phyloP scores from a whole-genome alignment of 1,140 invertebrate species.

The Rhopalosiphum padi region DNA sequence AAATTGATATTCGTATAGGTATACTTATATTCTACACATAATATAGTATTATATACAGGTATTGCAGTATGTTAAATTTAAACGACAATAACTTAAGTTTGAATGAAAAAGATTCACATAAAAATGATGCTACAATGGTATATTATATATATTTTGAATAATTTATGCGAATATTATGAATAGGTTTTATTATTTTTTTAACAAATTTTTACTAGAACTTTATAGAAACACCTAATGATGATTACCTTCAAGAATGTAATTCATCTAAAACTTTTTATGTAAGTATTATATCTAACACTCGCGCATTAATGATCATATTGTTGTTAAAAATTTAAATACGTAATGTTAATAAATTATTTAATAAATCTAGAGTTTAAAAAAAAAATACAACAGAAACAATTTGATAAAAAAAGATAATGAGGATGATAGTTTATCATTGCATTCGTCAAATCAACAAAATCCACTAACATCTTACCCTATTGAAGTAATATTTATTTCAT shows the following conservation, averaged over 20 bases:
- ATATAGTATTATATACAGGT: background rate
- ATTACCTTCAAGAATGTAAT: background rate
- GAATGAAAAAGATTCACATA: background rate
- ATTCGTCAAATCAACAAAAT: background rate
- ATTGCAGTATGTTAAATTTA: background rate
- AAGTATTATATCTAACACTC: background rate
- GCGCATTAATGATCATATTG: background rate
- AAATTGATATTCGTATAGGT: background rate
- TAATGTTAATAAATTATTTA: background rate
- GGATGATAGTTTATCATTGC: background rate
- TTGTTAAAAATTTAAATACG: background rate
- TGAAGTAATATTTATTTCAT: background rate
- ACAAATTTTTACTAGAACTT: background rate
- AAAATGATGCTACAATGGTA: background rate
- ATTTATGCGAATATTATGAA: background rate
- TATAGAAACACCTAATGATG: background rate
- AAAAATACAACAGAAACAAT: background rate
- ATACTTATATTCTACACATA: background rate
- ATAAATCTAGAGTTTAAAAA: background rate
- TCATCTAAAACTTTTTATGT: background rate
- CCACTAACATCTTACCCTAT: background rate
- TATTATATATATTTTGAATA: background rate
- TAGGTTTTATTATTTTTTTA: background rate
- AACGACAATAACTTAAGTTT: background rate
- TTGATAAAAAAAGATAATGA: background rate